Conservation (phyloP, 2,113 vertebrate species). For the Cochlearius cochlearius region DNA sequence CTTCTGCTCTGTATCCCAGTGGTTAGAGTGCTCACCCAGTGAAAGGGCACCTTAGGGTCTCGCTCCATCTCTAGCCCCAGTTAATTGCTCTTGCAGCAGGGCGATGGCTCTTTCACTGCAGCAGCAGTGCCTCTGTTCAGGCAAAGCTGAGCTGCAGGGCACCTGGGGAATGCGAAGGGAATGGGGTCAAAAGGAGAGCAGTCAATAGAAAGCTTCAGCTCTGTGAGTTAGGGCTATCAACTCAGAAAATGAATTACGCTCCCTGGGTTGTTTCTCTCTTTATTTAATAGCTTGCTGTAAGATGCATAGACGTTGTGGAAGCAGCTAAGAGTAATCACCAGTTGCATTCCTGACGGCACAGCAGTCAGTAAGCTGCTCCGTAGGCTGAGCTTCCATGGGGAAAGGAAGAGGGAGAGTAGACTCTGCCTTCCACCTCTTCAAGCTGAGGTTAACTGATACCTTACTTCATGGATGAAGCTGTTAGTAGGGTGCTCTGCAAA, state of each 20-base stretch:
- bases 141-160: not conserved
- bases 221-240: not conserved
- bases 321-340: not conserved
- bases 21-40: not conserved
- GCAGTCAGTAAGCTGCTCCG: not conserved
- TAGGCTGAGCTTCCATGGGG: not conserved
- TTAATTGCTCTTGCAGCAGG: not conserved
- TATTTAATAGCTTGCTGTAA: not conserved
- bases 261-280: not conserved
- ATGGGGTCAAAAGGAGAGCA: not conserved
- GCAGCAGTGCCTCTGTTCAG: not conserved
- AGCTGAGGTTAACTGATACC: not conserved
- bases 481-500: not conserved
- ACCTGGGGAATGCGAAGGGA: not conserved
- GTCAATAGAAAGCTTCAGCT: not conserved
- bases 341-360: not conserved
- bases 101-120: not conserved
- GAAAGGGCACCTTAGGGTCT: not conserved
- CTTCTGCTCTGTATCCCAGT: not conserved
- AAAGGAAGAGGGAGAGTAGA: not conserved
- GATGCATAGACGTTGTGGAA: not conserved
- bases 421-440: not conserved
- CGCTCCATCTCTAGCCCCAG: not conserved
- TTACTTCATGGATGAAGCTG: not conserved
- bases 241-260: not conserved